Evolutionary conservation across 2,113 vertebrate genomes (phyloP).

Genomic region (Alosa alosa): DNA sequence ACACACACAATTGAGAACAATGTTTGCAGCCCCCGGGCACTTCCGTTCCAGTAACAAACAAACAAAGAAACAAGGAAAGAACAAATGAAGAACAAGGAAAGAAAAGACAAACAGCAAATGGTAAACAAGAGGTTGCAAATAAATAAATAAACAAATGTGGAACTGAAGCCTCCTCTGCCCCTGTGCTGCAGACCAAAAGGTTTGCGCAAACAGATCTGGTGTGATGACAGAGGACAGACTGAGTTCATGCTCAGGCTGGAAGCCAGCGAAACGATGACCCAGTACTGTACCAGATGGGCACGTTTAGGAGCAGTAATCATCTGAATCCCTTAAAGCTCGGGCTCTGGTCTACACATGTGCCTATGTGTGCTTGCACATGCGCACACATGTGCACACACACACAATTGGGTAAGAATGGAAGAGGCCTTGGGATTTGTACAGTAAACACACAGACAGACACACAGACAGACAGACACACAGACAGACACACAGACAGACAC

Average conservation of each 20-base stretch:
- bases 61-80: not conserved
- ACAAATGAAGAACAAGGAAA: not conserved
- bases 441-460: too few relatives aligned
- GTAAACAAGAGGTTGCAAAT: not conserved
- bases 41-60: not conserved
- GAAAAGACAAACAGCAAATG: not conserved
- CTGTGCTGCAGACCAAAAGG: not conserved
- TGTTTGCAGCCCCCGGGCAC: not conserved
- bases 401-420: not conserved
- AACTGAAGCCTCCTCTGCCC: not conserved
- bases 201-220: not conserved
- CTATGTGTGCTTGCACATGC: not conserved
- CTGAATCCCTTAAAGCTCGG: not conserved
- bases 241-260: not conserved
- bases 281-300: not conserved
- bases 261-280: not conserved
- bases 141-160: slow-evolving; percentile 6
- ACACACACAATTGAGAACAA: not conserved
- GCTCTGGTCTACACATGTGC: not conserved
- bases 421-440: not conserved
- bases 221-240: not conserved
- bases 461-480: not conserved
- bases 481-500: not conserved
- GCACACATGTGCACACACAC: not conserved
- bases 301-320: not conserved